These are phyloP conservation scores for Trachymyrmex cornetzi DNA, from an alignment of 1,140 invertebrate genomes.

Conservation along the genomic window DNA sequence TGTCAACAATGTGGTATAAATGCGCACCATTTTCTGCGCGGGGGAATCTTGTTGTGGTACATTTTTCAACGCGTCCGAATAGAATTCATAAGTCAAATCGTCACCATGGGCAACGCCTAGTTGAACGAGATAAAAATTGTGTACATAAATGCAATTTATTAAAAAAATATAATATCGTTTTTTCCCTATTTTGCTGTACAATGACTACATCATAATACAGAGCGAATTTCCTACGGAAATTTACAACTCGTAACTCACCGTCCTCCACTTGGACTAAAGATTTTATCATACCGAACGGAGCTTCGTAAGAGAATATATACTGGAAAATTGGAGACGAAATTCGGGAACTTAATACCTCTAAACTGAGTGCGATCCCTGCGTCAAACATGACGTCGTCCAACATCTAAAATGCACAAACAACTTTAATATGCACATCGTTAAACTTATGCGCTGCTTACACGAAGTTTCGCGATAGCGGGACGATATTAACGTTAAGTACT, in stretches of 20 bases:
- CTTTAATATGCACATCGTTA: slow-evolving; percentile 52
- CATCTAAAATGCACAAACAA: slow-evolving; percentile 74
- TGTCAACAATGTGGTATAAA: slow-evolving; percentile 85
- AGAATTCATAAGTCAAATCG: slow-evolving; percentile 90
- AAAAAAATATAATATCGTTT: not conserved
- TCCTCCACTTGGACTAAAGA: slow-evolving; percentile 72
- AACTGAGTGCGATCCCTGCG: slow-evolving; percentile 69
- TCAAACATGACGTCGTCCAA: slow-evolving; percentile 77
- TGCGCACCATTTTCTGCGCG: slow-evolving; percentile 80
- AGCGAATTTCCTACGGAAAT: not conserved
- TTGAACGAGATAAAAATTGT: not conserved
- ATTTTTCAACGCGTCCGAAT: slow-evolving; percentile 81
- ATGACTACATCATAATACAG: not conserved
- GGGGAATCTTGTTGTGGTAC: slow-evolving; percentile 76
- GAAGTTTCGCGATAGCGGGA: slow-evolving; percentile 42
- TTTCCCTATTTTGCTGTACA: not conserved
- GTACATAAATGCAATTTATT: not conserved
- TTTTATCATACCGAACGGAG: slow-evolving; percentile 80
- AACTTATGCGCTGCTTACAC: slow-evolving; percentile 25
- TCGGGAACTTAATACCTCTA: slow-evolving; percentile 76
- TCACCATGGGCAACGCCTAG: slow-evolving; percentile 90
- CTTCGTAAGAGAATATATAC: slow-evolving; percentile 81
- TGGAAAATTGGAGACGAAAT: slow-evolving; percentile 81
- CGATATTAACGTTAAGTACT: slow-evolving; percentile 68
- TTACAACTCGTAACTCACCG: slow-evolving; percentile 65